Conservation (phyloP, 2,888 invertebrate species). For the Nephrotoma guestfalica region DNA sequence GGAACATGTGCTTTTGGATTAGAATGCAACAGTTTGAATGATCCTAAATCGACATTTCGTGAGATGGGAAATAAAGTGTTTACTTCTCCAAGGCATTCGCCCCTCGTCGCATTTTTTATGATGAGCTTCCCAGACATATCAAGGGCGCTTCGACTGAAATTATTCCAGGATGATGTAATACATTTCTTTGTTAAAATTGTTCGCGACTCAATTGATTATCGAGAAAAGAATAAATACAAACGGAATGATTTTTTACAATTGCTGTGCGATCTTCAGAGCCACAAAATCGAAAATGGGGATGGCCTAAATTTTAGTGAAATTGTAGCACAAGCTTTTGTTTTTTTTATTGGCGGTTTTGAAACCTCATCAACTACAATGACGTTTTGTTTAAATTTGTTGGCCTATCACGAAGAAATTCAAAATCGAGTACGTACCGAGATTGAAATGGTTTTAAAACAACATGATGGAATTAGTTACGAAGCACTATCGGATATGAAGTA, state of each 20-base stretch:
- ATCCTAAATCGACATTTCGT: constrained; percentile 27
- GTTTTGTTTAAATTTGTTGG: constrained; percentile 36
- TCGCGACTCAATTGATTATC: constrained; percentile 25
- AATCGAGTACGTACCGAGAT: constrained; percentile 32
- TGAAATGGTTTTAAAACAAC: constrained; percentile 21
- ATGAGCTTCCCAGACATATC: neutral
- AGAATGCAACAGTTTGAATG: constrained; percentile 30
- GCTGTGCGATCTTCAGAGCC: constrained; percentile 33
- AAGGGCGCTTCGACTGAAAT: constrained; percentile 2
- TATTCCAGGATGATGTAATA: constrained; percentile 17
- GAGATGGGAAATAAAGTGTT: constrained; percentile 18
- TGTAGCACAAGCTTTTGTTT: constrained; percentile 37
- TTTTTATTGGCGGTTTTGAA: constrained; percentile 40
- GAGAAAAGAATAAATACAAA: constrained; percentile 24
- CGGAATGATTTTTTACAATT: constrained; percentile 39
- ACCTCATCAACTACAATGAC: constrained; percentile 35
- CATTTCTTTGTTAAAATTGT: constrained; percentile 26
- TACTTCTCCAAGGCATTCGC: neutral
- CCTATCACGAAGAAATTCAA: constrained; percentile 33
- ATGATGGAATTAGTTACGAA: constrained; percentile 33
- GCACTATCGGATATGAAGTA: constrained; percentile 34
- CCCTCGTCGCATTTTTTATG: neutral
- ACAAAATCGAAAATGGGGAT: neutral
- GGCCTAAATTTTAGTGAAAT: constrained; percentile 31
- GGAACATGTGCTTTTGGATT: constrained; percentile 36